Evolutionary conservation across 1,140 invertebrate species (phyloP), one percentile per base, ranked within the genome.

Genomic region (Ephestia elutella): DNA sequence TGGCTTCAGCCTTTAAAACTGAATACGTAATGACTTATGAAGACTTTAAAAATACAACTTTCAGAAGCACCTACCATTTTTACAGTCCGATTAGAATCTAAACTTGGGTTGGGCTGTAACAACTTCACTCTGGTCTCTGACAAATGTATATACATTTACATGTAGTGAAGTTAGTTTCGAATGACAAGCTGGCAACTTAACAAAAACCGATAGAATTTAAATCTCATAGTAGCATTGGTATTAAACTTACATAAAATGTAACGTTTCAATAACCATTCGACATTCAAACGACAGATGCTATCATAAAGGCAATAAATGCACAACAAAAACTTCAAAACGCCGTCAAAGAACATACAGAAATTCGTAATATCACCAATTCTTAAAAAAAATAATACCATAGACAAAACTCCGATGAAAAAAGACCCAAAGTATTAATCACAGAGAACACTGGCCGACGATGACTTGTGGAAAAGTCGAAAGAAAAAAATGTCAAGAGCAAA

Each of bases 401-500:
- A 60, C 20, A 59, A 61, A 48, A 32, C 17, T 17, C 20, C 48
- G 59, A 59, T 57, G 61, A 73, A 75, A 73, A 73, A 70, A 66
- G 54, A 55, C 25, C 56, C 54, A 68, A 68, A 74, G 69, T 76
- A 80, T 80, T 80, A 80, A 80, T 80, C 78, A 80, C 69, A 72
- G 67, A 67, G 71, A 71, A 72, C 71, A 76, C 68, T 59, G 68
- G 63, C 66, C 66, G 51, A 68, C 67, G 71, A 65, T 73, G 63
- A 71, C 68, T 71, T 56, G 68, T 61, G 68, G 65, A 71, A 70
- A 67, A 67, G 65, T 70, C 53, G 54, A 35, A 28, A 44, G 38
- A 44, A 44, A 44, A 44, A 44, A 44, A 44, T 0, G 38, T 3
- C 15, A 44, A 44, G 38, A 15, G 38, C n/a, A 13, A 3, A 3